Conservation (phyloP, 2,888 invertebrate species). For the Clusia tigrina region DNA sequence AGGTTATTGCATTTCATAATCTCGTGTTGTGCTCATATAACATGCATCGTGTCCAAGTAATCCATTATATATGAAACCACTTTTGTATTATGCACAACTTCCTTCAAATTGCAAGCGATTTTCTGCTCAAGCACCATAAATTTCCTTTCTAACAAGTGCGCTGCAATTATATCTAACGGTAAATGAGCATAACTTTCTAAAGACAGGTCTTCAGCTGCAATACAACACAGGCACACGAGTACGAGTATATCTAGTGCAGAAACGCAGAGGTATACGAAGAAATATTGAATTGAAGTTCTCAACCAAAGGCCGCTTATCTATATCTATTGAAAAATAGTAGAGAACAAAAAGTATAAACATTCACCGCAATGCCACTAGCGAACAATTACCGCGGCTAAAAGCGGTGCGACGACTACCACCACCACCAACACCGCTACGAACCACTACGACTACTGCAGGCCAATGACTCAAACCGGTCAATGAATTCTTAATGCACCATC, state of each 20-base stretch:
- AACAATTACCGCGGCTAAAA: too few relatives aligned
- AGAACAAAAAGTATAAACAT: not conserved
- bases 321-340: not conserved
- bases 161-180: slow-evolving; percentile 22
- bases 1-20: too few relatives aligned
- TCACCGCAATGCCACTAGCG: slow-evolving; percentile 6
- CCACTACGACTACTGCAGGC: slow-evolving; percentile 39
- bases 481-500: slow-evolving; percentile 51
- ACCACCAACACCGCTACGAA: not conserved
- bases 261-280: too few relatives aligned
- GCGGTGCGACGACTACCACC: too few relatives aligned
- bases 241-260: too few relatives aligned
- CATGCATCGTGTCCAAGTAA: too few relatives aligned
- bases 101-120: not conserved
- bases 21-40: too few relatives aligned
- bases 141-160: not conserved
- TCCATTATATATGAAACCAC: too few relatives aligned
- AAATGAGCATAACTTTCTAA: slow-evolving; percentile 21
- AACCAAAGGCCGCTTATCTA: not conserved
- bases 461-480: slow-evolving; percentile 58
- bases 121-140: not conserved
- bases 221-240: not conserved
- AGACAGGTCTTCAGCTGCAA: not conserved
- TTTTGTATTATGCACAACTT: too few relatives aligned
- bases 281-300: slow-evolving; percentile 24